Evolutionary conservation across 2,888 invertebrate species (phyloP).

Genomic region (Amorpha juglandis): DNA sequence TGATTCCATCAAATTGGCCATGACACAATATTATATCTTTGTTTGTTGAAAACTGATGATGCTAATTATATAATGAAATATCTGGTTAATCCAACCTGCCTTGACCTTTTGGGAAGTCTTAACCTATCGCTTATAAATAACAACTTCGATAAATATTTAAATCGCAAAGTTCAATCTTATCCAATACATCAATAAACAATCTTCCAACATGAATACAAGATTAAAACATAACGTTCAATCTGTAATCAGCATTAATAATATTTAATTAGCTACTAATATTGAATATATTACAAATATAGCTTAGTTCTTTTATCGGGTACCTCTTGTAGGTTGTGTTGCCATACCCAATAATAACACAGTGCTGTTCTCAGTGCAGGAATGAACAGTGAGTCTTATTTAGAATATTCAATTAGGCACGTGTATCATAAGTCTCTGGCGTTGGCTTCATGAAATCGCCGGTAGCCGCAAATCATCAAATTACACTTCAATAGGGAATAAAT

Average conservation of each 20-base stretch:
- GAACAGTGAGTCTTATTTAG: slow-evolving; percentile 24
- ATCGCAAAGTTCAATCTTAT: slow-evolving; percentile 2
- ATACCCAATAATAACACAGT: slow-evolving; percentile 18
- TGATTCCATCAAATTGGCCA: too few relatives aligned
- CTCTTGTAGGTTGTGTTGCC: background rate
- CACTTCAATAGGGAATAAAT: slow-evolving; percentile 10
- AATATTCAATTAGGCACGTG: slow-evolving; percentile 21
- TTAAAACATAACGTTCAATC: background rate
- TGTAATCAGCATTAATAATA: slow-evolving; percentile 11
- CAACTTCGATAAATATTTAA: background rate
- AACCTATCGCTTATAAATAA: background rate
- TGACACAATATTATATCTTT: too few relatives aligned
- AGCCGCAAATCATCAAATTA: slow-evolving; percentile 7
- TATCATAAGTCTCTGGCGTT: slow-evolving; percentile 24
- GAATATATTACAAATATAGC: slow-evolving; percentile 23
- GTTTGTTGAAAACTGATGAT: too few relatives aligned
- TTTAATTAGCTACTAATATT: slow-evolving; percentile 18
- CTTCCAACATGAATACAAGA: background rate
- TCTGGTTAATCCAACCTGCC: background rate
- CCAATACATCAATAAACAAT: slow-evolving; percentile 13
- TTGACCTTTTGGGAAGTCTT: background rate
- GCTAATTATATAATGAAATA: too few relatives aligned
- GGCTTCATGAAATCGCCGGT: slow-evolving; percentile 20
- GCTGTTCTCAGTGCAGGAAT: slow-evolving; percentile 22
- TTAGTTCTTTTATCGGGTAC: slow-evolving; percentile 5